Conservation (phyloP, 2,888 invertebrate genomes). For the Xiphydria camelus region DNA sequence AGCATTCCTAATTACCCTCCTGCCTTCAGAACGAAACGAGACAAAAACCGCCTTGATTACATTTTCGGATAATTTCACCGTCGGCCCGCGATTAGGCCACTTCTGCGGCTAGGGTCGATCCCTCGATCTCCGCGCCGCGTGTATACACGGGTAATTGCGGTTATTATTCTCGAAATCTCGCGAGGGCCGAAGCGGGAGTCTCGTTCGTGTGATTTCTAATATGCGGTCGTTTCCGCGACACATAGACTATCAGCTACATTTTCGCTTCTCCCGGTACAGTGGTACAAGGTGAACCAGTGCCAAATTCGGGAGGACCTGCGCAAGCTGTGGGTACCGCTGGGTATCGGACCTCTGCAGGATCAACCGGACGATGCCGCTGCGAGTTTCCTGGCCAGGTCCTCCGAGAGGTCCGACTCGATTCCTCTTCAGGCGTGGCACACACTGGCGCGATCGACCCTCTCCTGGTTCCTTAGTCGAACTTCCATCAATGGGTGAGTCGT, state of each 20-base stretch:
- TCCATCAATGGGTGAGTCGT: slow-evolving; percentile 94
- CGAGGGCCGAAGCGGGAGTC: too few species aligned
- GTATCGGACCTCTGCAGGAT: slow-evolving; percentile 54
- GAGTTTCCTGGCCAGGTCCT: slow-evolving; percentile 72
- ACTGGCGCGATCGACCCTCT: slow-evolving; percentile 80
- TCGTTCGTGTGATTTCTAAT: too few species aligned
- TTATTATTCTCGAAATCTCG: slow-evolving; percentile 41
- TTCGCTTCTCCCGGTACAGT: too few species aligned
- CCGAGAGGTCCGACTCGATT: slow-evolving; percentile 81
- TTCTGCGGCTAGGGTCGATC: slow-evolving; percentile 44
- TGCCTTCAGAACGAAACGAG: slow-evolving; percentile 50
- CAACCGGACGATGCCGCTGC: slow-evolving; percentile 71
- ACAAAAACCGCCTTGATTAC: slow-evolving; percentile 56
- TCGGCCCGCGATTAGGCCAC: slow-evolving; percentile 30
- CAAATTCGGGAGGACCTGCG: slow-evolving; percentile 62
- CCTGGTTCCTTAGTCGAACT: slow-evolving; percentile 91
- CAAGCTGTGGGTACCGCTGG: slow-evolving; percentile 67
- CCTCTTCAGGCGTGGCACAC: slow-evolving; percentile 91
- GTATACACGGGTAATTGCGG: too few species aligned
- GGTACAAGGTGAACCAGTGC: slow-evolving; percentile 71
- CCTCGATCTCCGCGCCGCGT: slow-evolving; percentile 41
- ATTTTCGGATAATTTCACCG: slow-evolving; percentile 55
- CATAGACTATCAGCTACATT: too few species aligned
- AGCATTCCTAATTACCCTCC: slow-evolving; percentile 55
- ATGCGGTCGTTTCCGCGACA: too few species aligned